Base-by-base conservation (phyloP, 1,140 invertebrate genomes). In the Philaenus spumarius region DNA sequence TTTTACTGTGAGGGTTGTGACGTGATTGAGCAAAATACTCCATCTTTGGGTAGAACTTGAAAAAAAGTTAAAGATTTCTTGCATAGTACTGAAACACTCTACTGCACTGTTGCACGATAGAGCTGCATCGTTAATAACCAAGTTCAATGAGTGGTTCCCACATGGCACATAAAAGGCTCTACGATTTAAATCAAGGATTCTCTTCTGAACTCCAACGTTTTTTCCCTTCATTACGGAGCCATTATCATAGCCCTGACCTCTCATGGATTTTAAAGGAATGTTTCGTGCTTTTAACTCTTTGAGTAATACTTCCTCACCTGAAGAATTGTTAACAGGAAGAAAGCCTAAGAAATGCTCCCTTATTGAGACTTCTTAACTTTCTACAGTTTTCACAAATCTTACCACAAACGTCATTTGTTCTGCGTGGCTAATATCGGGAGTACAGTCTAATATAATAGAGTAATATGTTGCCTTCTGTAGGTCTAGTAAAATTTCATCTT, bases 181-280 rank as follows among this genome's bases (percentile, higher is more conserved):
- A n/a, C n/a, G n/a, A n/a, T n/a, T n/a, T n/a, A n/a, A n/a, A n/a
- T n/a, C n/a, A n/a, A n/a, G n/a, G n/a, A n/a, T n/a, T n/a, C n/a
- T n/a, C n/a, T n/a, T n/a, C n/a, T n/a, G n/a, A n/a, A n/a, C n/a
- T n/a, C n/a, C n/a, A n/a, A n/a, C 60, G 39, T 64, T 22, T 42
- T 60, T 52, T 48, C 68, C 69, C 22, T 55, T 62, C 66, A 71
- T 72, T 53, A 71, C 71, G 6, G 64, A n/a, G 1, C 67, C 68
- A 60, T 69, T 71, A 51, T 71, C 70, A 57, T 71, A 71, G 1
- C 64, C 62, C 58, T 72, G 70, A 9, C 67, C 66, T 40, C 69
- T 43, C 24, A 66, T 59, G 60, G 70, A 60, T 9, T 67, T 20
- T 35, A 68, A 61, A 34, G 59, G 24, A 30, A 65, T 23, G 11